Base-by-base conservation (phyloP, 1,140 invertebrate species). In the Drosophila guanche region DNA sequence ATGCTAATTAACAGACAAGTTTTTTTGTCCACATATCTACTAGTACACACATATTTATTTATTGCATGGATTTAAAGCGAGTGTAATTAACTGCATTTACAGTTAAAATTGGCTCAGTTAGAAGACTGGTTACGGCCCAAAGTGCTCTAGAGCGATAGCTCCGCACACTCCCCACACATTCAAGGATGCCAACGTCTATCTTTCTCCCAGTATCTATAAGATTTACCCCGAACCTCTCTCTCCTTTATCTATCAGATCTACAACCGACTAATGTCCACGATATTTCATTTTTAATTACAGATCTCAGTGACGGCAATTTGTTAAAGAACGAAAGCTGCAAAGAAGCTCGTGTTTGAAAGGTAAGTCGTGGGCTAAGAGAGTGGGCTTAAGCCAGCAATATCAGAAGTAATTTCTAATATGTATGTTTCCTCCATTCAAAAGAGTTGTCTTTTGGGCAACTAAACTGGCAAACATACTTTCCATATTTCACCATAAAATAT, bases 221-320 rank as follows among this genome's bases (percentile, higher is more conserved):
- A 37, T 37, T 37, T 37, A 12, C 33, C 33, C 33, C 33, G 25
- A 2, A 6, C 25, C 5, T 6, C 25, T 5, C 33, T 5, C 33
- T 37, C 33, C 33, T 37, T 4, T 37, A 37, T 37, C 33, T 12
- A 37, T 37, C 10, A 12, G 33, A 37, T 37, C 33, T 37, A 37
- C 33, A 37, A 12, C 54, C 5, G 23, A 42, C 71, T 77, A 77
- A 77, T 77, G 72, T 52, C 61, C 70, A 77, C 70, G 69, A 77
- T 77, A 70, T 77, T 77, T 75, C 72, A 66, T 61, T 66, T 71
- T 78, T 78, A 78, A 78, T 75, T 78, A 68, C 71, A 78, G 76
- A 68, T 65, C 66, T 55, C 53, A 23, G 53, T 43, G 63, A 71
- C 74, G 71, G 74, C 74, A 77, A 69, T 69, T 63, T 67, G 53